phyloP scores from a whole-genome alignment of 2,797 vertebrate species.

The Manis crassicaudata region DNA sequence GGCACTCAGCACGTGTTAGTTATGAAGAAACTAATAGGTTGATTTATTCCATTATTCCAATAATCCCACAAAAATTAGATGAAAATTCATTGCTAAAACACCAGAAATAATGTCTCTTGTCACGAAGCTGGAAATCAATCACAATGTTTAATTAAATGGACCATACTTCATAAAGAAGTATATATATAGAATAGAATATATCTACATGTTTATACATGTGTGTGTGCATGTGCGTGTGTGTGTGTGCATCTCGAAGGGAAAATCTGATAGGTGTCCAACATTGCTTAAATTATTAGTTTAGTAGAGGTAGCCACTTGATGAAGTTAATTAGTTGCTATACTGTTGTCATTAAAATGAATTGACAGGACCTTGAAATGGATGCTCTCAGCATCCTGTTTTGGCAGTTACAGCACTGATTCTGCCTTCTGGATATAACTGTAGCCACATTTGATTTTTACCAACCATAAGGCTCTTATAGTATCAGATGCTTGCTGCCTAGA shows the following conservation, averaged over 20 bases:
- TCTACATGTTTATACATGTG: not conserved
- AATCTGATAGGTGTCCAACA: not conserved
- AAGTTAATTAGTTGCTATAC: constrained; percentile 66
- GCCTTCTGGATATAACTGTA: not conserved
- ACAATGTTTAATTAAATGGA: not conserved
- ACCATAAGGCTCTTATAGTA: constrained; percentile 14
- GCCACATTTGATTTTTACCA: constrained; percentile 53
- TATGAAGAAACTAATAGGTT: not conserved
- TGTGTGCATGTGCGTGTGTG: not conserved
- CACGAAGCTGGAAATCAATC: not conserved
- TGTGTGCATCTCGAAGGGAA: not conserved
- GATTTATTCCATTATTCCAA: not conserved
- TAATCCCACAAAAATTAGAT: not conserved
- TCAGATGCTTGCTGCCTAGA: constrained; percentile 75
- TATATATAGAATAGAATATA: not conserved
- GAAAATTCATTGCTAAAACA: constrained; percentile 5
- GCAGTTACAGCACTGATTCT: constrained; percentile 56
- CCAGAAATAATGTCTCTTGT: not conserved
- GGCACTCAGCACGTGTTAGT: not conserved
- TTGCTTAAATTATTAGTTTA: constrained; percentile 43
- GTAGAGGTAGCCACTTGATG: constrained; percentile 53
- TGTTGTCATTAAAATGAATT: constrained; percentile 66
- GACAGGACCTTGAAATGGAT: constrained; percentile 48
- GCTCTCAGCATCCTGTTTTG: constrained; percentile 31
- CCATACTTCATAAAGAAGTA: not conserved